phyloP scores from a whole-genome alignment of 2,888 invertebrate species.

The Harmothoe impar region DNA sequence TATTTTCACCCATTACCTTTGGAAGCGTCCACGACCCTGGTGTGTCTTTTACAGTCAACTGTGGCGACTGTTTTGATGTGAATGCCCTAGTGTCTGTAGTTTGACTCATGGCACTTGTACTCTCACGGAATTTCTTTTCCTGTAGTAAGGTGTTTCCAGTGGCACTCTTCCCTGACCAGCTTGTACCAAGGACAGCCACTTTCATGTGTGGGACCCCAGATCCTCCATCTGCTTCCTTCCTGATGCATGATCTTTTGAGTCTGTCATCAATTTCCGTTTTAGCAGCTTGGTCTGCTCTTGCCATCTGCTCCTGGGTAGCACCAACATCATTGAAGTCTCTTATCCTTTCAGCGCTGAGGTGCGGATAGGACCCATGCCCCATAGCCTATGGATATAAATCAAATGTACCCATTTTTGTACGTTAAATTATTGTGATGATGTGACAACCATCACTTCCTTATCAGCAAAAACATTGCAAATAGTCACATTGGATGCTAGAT shows the following conservation, averaged over 20 bases:
- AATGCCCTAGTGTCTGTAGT: neutral
- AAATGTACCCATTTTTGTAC: too few species aligned
- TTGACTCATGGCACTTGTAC: neutral
- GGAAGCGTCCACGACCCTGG: neutral
- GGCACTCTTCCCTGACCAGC: constrained; percentile 10
- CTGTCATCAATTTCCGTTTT: neutral
- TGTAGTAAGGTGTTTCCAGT: constrained; percentile 1
- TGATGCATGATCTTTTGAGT: neutral
- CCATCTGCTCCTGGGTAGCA: neutral
- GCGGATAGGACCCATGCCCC: too few species aligned
- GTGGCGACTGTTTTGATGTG: neutral
- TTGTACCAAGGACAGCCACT: neutral
- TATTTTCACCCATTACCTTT: too few species aligned
- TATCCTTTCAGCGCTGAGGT: neutral
- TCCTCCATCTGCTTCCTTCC: neutral
- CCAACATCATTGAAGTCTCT: neutral
- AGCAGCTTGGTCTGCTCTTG: neutral
- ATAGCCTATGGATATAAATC: too few species aligned
- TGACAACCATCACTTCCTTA: too few species aligned
- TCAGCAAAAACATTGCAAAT: too few species aligned
- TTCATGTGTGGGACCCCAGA: neutral
- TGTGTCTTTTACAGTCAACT: neutral
- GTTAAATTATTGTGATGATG: too few species aligned
- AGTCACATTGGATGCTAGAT: too few species aligned
- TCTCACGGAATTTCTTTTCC: neutral